These are phyloP conservation scores for Idaea straminata DNA, from an alignment of 2,888 invertebrate genomes.

Conservation along the genomic window DNA sequence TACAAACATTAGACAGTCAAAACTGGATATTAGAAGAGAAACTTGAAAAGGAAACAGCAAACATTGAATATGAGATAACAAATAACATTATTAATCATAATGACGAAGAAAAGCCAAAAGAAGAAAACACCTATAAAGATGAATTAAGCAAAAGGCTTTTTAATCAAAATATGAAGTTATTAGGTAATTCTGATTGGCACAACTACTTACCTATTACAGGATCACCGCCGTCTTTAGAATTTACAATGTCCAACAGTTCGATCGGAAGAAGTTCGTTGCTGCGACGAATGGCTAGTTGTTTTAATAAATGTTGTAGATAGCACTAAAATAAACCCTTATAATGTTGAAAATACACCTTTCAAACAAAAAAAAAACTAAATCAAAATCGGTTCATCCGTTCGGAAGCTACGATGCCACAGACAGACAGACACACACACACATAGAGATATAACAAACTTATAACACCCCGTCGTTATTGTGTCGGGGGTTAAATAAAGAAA, in stretches of 20 bases:
- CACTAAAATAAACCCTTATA: not conserved
- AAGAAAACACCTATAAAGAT: conserved; percentile 13
- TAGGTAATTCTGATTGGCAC: not conserved
- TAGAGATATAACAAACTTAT: too few relatives aligned
- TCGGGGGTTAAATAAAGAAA: too few relatives aligned
- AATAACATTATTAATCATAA: conserved; percentile 13
- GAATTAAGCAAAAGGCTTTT: conserved; percentile 34
- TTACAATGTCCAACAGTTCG: conserved; percentile 42
- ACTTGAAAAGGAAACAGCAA: conserved; percentile 24
- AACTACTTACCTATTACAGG: conserved; percentile 40
- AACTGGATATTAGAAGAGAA: conserved; percentile 42
- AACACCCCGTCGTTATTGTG: too few relatives aligned
- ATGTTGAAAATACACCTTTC: too few relatives aligned
- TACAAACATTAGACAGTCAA: conserved; percentile 37
- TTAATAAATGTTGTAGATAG: conserved; percentile 50
- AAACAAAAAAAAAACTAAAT: too few relatives aligned
- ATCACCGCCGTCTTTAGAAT: conserved; percentile 43
- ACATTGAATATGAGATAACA: conserved; percentile 24
- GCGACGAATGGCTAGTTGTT: conserved; percentile 43
- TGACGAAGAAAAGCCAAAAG: conserved; percentile 11
- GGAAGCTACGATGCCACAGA: too few relatives aligned
- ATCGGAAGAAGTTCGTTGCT: conserved; percentile 46
- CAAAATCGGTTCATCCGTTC: too few relatives aligned
- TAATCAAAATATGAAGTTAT: conserved; percentile 39
- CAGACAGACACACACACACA: too few relatives aligned